A percentile compares a stretch with the other conserved stretches of the same genome.
These are phyloP conservation scores for Rostratula benghalensis DNA, from an alignment of 2,113 vertebrate genomes.

Conservation along the genomic window DNA sequence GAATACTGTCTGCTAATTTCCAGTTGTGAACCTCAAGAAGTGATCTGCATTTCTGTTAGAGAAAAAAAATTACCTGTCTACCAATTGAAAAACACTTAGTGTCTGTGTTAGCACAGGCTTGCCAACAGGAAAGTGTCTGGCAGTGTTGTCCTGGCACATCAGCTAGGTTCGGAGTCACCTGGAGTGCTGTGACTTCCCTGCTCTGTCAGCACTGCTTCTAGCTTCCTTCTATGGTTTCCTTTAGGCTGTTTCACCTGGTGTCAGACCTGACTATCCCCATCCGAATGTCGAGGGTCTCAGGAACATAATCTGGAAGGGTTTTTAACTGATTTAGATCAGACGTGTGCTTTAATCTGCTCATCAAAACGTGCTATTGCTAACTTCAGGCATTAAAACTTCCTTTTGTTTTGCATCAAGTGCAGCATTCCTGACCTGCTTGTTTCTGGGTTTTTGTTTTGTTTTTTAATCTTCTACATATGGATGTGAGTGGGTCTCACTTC, in stretches of 20 bases:
- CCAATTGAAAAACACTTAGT: neutral
- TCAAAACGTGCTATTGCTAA: neutral
- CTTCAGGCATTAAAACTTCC: neutral
- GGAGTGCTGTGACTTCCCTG: neutral
- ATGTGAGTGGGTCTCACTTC: neutral
- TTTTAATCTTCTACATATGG: neutral
- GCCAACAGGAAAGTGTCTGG: neutral
- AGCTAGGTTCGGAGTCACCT: neutral
- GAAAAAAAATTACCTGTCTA: neutral
- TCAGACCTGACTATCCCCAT: accelerated
- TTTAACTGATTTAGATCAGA: neutral
- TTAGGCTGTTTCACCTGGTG: neutral
- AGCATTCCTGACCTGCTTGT: neutral
- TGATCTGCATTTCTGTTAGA: neutral
- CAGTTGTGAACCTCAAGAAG: neutral
- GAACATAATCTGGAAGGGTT: neutral
- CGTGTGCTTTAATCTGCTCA: neutral
- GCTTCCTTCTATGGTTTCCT: neutral
- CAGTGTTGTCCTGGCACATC: accelerated
- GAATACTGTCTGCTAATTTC: neutral
- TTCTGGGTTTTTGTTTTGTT: neutral
- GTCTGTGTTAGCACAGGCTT: neutral
- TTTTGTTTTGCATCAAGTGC: neutral
- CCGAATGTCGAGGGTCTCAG: neutral
- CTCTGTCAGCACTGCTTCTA: neutral